These are phyloP conservation scores for Pollenia griseotomentosa DNA, from an alignment of 2,888 invertebrate species.

Conservation along the genomic window DNA sequence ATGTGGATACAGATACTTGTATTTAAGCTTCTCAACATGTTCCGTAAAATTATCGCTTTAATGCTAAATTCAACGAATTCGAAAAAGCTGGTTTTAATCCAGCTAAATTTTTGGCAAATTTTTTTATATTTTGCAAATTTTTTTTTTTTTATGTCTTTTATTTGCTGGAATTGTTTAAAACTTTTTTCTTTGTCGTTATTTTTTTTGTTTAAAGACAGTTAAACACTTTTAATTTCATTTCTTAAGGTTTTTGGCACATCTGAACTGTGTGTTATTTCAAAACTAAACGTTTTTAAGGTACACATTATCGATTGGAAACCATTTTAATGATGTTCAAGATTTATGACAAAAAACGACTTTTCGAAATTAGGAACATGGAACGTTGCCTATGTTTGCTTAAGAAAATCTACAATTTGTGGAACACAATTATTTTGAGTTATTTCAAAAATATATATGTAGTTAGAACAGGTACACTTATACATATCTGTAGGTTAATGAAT, in stretches of 20 bases:
- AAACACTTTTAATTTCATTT: slow-evolving; percentile 58
- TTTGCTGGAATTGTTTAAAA: background rate
- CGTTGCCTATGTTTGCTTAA: too few relatives aligned
- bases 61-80: slow-evolving; percentile 77
- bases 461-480: too few relatives aligned
- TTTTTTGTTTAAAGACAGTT: slow-evolving; percentile 22
- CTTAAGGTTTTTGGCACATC: background rate
- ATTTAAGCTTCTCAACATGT: slow-evolving; percentile 50
- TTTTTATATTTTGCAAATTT: slow-evolving; percentile 22
- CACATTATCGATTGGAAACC: too few relatives aligned
- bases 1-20: slow-evolving; percentile 1
- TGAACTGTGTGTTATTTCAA: background rate
- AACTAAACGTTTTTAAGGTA: too few relatives aligned
- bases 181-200: background rate
- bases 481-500: too few relatives aligned
- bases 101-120: slow-evolving; percentile 48
- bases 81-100: slow-evolving; percentile 73
- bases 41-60: slow-evolving; percentile 79
- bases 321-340: too few relatives aligned
- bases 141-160: background rate
- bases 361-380: too few relatives aligned
- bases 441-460: too few relatives aligned
- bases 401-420: too few relatives aligned
- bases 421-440: too few relatives aligned
- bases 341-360: too few relatives aligned